Evolutionary conservation across 2,888 invertebrate species (phyloP).

Genomic region (Lomographa bimaculata): DNA sequence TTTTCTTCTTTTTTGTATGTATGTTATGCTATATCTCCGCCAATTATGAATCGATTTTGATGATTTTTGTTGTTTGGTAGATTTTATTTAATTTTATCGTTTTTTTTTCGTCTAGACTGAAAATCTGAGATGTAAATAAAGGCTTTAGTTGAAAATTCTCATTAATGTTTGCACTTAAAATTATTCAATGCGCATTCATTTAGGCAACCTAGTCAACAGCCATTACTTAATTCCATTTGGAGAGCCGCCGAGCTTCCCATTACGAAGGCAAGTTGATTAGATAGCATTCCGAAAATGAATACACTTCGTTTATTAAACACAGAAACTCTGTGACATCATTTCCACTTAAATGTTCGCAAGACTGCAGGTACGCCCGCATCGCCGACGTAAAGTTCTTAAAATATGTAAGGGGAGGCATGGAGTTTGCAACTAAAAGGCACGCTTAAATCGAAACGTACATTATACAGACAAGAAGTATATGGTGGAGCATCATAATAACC

Average conservation of each 20-base stretch:
- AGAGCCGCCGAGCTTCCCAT: conserved; percentile 18
- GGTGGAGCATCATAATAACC: conserved; percentile 37
- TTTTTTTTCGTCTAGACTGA: conserved; percentile 7
- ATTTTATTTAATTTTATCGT: too few species aligned
- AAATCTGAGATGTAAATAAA: conserved; percentile 19
- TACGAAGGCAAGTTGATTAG: conserved; percentile 23
- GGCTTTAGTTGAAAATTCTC: conserved; percentile 33
- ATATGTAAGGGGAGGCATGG: conserved; percentile 22
- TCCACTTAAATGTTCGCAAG: conserved; percentile 21
- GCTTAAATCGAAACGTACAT: conserved; percentile 23
- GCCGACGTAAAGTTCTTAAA: conserved; percentile 25
- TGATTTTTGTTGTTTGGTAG: too few species aligned
- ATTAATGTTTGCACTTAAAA: conserved; percentile 35
- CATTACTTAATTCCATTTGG: conserved; percentile 35
- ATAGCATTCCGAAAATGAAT: conserved; percentile 27
- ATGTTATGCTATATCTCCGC: too few species aligned
- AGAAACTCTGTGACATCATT: conserved; percentile 23
- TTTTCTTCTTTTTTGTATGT: too few species aligned
- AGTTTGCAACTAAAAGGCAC: conserved; percentile 22
- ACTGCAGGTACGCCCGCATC: conserved; percentile 9
- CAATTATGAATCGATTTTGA: too few species aligned
- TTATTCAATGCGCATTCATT: conserved; percentile 38
- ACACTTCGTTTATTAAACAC: conserved; percentile 30
- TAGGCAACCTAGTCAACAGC: conserved; percentile 31
- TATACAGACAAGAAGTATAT: conserved; percentile 22